phyloP scores from a whole-genome alignment of 53 echinoderm and acorn worm genomes.

The Paracentrotus lividus region DNA sequence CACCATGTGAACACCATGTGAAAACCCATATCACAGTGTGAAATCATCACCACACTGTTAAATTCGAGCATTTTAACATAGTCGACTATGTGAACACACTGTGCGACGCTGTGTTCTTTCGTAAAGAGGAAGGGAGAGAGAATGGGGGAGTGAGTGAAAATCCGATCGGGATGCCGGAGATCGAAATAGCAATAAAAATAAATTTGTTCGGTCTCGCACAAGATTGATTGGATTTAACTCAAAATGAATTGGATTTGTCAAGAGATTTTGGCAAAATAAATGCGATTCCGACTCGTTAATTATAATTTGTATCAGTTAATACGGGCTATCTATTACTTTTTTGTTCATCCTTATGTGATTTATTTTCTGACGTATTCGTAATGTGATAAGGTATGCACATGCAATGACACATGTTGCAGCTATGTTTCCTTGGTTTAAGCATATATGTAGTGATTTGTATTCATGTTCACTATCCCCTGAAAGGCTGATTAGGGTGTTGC shows the following conservation, averaged over 20 bases:
- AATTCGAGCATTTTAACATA: no score
- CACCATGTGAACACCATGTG: no score
- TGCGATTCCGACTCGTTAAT: neutral
- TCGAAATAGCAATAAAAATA: constrained; percentile 13
- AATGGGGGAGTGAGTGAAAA: neutral
- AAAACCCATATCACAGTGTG: no score
- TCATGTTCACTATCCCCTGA: no score
- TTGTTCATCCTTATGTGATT: neutral
- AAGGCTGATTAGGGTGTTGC: no score
- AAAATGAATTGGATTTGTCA: constrained; percentile 42
- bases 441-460: no score
- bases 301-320: no score
- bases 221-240: neutral
- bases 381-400: neutral
- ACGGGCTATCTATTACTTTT: neutral
- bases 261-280: constrained; percentile 36
- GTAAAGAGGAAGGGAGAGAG: neutral
- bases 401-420: neutral
- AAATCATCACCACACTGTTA: no score
- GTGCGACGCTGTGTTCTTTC: no score
- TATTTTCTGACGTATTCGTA: neutral
- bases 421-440: no score
- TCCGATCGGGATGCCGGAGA: neutral
- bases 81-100: no score
- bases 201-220: constrained; percentile 5